phyloP scores from a whole-genome alignment of 2,888 invertebrate genomes.

The Nipponacmea schrenckii region DNA sequence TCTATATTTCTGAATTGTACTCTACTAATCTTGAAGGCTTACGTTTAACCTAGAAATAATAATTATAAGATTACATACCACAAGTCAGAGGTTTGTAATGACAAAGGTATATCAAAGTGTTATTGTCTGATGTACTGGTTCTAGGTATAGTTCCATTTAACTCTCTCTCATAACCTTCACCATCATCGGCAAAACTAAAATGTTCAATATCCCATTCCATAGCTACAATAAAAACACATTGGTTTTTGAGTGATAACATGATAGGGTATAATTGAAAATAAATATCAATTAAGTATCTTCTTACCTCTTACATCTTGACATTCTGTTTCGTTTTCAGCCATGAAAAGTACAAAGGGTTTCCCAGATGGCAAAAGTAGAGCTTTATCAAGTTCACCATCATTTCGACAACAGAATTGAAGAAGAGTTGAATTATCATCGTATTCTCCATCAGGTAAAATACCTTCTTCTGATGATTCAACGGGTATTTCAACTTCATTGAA shows the following conservation, averaged over 20 bases:
- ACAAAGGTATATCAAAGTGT: slow-evolving; percentile 38
- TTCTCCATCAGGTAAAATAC: slow-evolving; percentile 43
- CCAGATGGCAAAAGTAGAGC: slow-evolving; percentile 41
- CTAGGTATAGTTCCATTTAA: slow-evolving; percentile 37
- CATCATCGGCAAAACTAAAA: slow-evolving; percentile 39
- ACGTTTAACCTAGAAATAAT: no score
- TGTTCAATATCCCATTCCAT: slow-evolving; percentile 35
- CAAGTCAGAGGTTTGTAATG: slow-evolving; percentile 40
- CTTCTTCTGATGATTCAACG: slow-evolving; percentile 18
- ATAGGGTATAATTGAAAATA: background rate
- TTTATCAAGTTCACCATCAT: slow-evolving; percentile 32
- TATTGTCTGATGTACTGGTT: slow-evolving; percentile 31
- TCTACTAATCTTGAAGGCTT: no score
- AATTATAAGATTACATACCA: slow-evolving; percentile 43
- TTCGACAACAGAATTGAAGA: slow-evolving; percentile 45
- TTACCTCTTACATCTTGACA: slow-evolving; percentile 47
- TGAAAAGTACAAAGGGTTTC: slow-evolving; percentile 39
- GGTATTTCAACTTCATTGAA: slow-evolving; percentile 26
- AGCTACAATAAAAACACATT: slow-evolving; percentile 24
- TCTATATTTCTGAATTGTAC: no score
- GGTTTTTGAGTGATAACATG: background rate
- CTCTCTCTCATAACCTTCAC: slow-evolving; percentile 18
- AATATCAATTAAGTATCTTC: background rate
- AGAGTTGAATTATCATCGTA: slow-evolving; percentile 32
- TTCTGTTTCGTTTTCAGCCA: slow-evolving; percentile 29